A percentile compares a stretch with the other conserved stretches of the same genome.
Conservation (phyloP, 2,113 vertebrate genomes). For the Echinops telfairi region DNA sequence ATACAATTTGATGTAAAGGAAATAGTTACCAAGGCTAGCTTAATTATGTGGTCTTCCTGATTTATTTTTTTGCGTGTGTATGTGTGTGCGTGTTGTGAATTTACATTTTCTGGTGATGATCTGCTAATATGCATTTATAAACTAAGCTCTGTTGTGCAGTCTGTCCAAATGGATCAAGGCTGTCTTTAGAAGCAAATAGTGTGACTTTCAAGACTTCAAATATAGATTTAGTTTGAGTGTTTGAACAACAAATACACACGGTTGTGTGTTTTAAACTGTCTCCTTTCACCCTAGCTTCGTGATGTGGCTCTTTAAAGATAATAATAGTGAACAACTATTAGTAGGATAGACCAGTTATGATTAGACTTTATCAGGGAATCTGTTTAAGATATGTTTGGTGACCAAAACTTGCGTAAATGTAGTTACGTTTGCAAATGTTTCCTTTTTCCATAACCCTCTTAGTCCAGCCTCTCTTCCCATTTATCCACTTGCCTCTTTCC, state of each 20-base stretch:
- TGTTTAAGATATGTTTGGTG: constrained; percentile 84
- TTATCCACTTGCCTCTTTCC: constrained; percentile 76
- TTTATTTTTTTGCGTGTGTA: constrained; percentile 83
- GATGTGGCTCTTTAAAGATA: constrained; percentile 75
- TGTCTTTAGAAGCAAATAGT: constrained; percentile 78
- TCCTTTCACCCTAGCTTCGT: constrained; percentile 66
- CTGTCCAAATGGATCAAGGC: constrained; percentile 74
- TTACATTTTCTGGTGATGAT: constrained; percentile 80
- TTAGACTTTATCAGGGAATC: constrained; percentile 85
- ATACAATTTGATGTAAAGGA: constrained; percentile 85
- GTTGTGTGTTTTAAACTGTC: constrained; percentile 57
- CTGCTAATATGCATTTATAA: constrained; percentile 77
- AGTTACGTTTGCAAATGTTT: constrained; percentile 44
- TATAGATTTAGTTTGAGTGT: constrained; percentile 83
- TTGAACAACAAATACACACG: constrained; percentile 79
- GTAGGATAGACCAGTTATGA: constrained; percentile 76
- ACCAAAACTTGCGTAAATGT: constrained; percentile 84
- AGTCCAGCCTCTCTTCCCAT: constrained; percentile 64
- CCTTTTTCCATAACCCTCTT: constrained; percentile 64
- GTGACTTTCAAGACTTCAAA: constrained; percentile 81
- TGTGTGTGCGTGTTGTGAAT: constrained; percentile 84
- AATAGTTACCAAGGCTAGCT: constrained; percentile 85
- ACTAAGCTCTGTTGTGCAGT: constrained; percentile 79
- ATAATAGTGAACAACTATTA: constrained; percentile 72
- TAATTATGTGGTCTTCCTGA: constrained; percentile 85